These are phyloP conservation scores for Limnothrissa miodon DNA, from an alignment of 2,113 vertebrate genomes.

Conservation along the genomic window DNA sequence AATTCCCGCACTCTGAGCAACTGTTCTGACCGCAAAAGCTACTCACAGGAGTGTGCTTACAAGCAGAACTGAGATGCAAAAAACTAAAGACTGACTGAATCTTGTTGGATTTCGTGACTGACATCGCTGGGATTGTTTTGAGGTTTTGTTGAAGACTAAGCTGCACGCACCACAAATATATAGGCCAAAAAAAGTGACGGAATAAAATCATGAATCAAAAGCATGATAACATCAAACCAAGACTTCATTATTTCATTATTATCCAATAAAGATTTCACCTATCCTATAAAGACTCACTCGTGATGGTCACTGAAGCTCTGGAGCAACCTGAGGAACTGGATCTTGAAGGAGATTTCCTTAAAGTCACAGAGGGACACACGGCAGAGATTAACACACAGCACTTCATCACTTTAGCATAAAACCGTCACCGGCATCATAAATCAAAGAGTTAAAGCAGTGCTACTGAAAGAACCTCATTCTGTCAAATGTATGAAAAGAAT, in stretches of 20 bases:
- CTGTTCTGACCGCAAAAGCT: not conserved
- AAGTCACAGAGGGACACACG: conserved; percentile 24
- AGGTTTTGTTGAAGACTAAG: too few relatives aligned
- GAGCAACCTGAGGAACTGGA: conserved; percentile 94
- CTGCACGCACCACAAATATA: too few relatives aligned
- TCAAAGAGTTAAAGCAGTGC: not conserved
- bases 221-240: not conserved
- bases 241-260: too few relatives aligned
- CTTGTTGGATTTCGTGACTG: not conserved
- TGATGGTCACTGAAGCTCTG: conserved; percentile 99
- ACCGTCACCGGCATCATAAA: not conserved
- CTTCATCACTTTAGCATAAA: not conserved
- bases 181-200: too few relatives aligned
- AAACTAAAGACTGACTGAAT: not conserved
- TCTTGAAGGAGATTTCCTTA: conserved; percentile 97
- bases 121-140: not conserved
- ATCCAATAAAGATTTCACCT: not conserved
- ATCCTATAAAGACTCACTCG: conserved; percentile 90
- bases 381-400: not conserved
- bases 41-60: not conserved
- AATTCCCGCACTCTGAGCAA: not conserved
- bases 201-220: too few relatives aligned
- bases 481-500: not conserved
- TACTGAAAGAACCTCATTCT: not conserved
- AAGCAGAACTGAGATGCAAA: too few relatives aligned